phyloP scores from a whole-genome alignment of 2,113 vertebrate genomes.

The Ophthalmolycus amberensis region DNA sequence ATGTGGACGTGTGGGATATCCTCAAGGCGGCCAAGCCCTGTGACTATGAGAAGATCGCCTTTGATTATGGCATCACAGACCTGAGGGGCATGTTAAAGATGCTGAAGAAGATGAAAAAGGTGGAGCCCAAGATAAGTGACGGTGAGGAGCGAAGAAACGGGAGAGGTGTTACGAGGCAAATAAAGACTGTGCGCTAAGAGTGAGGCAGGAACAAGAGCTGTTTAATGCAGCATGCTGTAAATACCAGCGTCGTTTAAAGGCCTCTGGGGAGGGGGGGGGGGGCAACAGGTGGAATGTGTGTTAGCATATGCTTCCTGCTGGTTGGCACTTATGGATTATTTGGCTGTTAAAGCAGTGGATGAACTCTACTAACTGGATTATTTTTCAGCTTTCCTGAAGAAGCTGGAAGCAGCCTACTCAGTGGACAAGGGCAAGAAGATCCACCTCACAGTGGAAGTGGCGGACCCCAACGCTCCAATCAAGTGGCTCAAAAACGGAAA shows the following conservation, averaged over 20 bases:
- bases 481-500: slow-evolving; percentile 93
- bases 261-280: slow-evolving; percentile 2
- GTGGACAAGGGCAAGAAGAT: slow-evolving; percentile 89
- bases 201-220: slow-evolving; percentile 34
- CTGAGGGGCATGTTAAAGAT: slow-evolving; percentile 91
- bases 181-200: slow-evolving; percentile 13
- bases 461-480: slow-evolving; percentile 81
- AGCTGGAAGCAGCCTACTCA: slow-evolving; percentile 88
- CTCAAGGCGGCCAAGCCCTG: slow-evolving; percentile 91
- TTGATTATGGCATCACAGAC: slow-evolving; percentile 94
- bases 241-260: slow-evolving; percentile 46
- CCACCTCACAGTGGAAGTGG: slow-evolving; percentile 86
- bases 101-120: slow-evolving; percentile 90
- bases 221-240: slow-evolving; percentile 40
- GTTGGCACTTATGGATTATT: slow-evolving; percentile 41
- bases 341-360: slow-evolving; percentile 31
- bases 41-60: slow-evolving; percentile 93
- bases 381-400: slow-evolving; percentile 87
- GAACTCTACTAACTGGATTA: slow-evolving; percentile 12
- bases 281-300: slow-evolving; percentile 51
- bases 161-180: slow-evolving; percentile 11
- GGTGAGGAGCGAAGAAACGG: slow-evolving; percentile 77
- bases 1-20: slow-evolving; percentile 90
- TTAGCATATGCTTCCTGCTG: slow-evolving; percentile 23
- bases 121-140: slow-evolving; percentile 88